These are phyloP conservation scores for Cylindroiulus punctatus DNA, from an alignment of 2,888 invertebrate species.

Conservation along the genomic window DNA sequence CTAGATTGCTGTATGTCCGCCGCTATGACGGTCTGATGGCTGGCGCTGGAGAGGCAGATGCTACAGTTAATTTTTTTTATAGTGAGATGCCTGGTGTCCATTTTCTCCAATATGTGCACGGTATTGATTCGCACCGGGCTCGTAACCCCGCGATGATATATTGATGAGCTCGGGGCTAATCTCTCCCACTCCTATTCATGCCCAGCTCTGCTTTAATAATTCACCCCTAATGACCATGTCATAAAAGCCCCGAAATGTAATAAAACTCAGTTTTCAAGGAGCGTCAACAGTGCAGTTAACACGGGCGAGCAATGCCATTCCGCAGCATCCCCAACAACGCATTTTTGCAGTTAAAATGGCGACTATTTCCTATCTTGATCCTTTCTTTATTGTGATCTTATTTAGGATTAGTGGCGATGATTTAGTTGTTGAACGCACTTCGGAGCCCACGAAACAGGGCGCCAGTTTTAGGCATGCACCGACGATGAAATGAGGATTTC, in stretches of 20 bases:
- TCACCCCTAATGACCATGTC: slow-evolving; percentile 42
- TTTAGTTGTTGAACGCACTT: slow-evolving; percentile 14
- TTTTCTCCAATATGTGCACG: not conserved
- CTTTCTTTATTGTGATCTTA: slow-evolving; percentile 34
- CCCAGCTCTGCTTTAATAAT: slow-evolving; percentile 38
- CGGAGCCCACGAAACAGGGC: not conserved
- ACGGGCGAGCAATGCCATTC: slow-evolving; percentile 9
- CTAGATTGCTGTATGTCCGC: too few relatives aligned
- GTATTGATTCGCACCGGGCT: not conserved
- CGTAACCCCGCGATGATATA: not conserved
- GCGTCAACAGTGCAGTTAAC: slow-evolving; percentile 38
- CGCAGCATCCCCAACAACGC: not conserved
- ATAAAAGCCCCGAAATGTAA: slow-evolving; percentile 34
- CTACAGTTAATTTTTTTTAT: not conserved
- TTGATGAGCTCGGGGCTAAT: slow-evolving; percentile 25
- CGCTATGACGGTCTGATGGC: too few relatives aligned
- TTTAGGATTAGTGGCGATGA: slow-evolving; percentile 15
- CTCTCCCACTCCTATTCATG: slow-evolving; percentile 42
- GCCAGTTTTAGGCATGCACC: not conserved
- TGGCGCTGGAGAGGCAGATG: not conserved
- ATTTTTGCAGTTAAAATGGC: slow-evolving; percentile 9
- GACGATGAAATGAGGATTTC: slow-evolving; percentile 12
- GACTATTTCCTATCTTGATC: slow-evolving; percentile 16
- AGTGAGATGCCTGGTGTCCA: not conserved
- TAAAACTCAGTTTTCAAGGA: slow-evolving; percentile 32